Base-by-base conservation (phyloP, 2,113 vertebrate species). In the Strix aluco region DNA sequence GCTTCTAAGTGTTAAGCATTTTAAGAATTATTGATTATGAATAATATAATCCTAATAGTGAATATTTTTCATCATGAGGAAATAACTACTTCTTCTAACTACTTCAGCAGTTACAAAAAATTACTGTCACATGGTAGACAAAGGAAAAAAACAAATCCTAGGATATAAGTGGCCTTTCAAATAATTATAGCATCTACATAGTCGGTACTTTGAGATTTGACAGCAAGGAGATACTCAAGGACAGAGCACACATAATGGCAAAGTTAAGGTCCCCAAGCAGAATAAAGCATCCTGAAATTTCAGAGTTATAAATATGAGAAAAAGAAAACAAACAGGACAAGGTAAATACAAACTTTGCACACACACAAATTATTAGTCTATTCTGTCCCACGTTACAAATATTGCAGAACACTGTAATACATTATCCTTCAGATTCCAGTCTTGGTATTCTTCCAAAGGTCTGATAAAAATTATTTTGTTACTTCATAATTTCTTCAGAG, bases 151-250 rank as follows among this genome's bases (percentile, higher is more conserved):
- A 4, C n/a, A 79, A 90, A 66, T 49, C 40, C 70, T 93, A 58
- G 85, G 55, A 81, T 82, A 47, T 91, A 94, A 82, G 58, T 13
- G 66, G 72, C 73, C 44, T 83, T 95, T 82, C 44, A 94, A 94
- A 85, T 75, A 92, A 94, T 72, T 89, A 47, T 15, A 92, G 29
- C 78, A 95, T 67, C 75, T 96, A 71, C 52, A 65, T 12, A 97
- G 42, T 40, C 1, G 30, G 52, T 30, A 52, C 40, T 67, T 81
- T 36, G 72, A 47, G 58, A 58, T 81, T 84, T 74, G 42, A 78
- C 55, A 88, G 34, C 36, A 77, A 88, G 49, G 66, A 92, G 44
- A 86, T 77, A 73, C 25, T 52, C 36, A 81, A 92, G 67, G 54
- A 81, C 49, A 75, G 42, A 67, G 16, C 55, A 58, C 3, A 20